Base-by-base conservation (phyloP, 2,113 vertebrate species). In the Indri indri region DNA sequence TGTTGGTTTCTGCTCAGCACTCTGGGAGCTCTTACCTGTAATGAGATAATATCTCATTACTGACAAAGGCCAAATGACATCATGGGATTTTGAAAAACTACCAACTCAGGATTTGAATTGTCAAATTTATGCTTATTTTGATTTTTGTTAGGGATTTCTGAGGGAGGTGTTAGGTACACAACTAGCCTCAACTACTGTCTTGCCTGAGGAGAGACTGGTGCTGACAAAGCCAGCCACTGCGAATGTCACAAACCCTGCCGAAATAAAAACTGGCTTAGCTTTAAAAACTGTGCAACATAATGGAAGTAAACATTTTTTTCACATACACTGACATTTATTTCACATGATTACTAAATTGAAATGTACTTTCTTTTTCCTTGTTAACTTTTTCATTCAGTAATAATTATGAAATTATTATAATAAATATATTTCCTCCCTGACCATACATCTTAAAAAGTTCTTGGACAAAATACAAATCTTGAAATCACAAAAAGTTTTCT, bases 101-200 rank as follows among this genome's bases (percentile, higher is more conserved):
- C 14, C 17, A 86, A 27, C 23, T 92, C 3, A 42, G 40, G 16
- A 54, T 68, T 57, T 61, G 59, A 79, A 61, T 47, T 84, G 59
- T 73, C 61, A 94, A 37, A 50, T 61, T 37, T 57, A 63, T 32
- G 23, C 37, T 59, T 90, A 32, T 40, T 90, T 34, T 57, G 32
- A 17, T 59, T 95, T 90, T 91, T 79, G 52, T 89, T 95, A 42
- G 27, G n/a, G 32, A 87, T 76, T 92, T 93, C 25, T 37, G n/a
- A 92, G 52, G 52, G 22, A 65, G 20, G 32, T 52, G 6, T 16
- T 37, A 68, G 11, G 16, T 59, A 45, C 47, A 30, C 54, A 54
- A 0, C 1, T 23, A 83, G 14, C 14, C 34, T 54, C 22, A 68
- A 50, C 40, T 76, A 14, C 16, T 37, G 4, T 83, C 37, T 57